These are phyloP conservation scores for Oryctes rhinoceros DNA, from an alignment of 1,140 invertebrate species.

Conservation along the genomic window DNA sequence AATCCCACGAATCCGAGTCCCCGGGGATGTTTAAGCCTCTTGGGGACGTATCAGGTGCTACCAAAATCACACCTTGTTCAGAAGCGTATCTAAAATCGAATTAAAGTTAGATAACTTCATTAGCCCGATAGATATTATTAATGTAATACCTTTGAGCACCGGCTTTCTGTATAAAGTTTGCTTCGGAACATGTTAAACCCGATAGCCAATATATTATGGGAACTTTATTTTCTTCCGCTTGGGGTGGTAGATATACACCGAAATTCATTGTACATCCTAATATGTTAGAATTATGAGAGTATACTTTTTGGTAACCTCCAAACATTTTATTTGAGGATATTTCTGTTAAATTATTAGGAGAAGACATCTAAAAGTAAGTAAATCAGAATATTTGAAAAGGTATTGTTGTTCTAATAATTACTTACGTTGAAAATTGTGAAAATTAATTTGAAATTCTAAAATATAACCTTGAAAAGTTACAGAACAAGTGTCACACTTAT, in stretches of 20 bases:
- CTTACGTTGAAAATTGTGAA: neutral
- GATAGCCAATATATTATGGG: conserved; percentile 95
- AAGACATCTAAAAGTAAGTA: conserved; percentile 48
- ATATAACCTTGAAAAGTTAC: too few species aligned
- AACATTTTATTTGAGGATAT: conserved; percentile 79
- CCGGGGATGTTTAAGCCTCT: conserved; percentile 88
- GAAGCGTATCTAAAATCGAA: conserved; percentile 71
- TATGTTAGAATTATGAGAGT: conserved; percentile 80
- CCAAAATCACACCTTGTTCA: conserved; percentile 82
- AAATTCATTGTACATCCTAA: conserved; percentile 94
- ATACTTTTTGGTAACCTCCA: conserved; percentile 87
- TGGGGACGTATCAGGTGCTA: conserved; percentile 96
- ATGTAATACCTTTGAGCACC: conserved; percentile 81
- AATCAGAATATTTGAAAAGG: neutral
- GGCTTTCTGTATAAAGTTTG: conserved; percentile 96
- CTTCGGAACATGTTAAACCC: conserved; percentile 93
- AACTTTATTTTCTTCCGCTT: conserved; percentile 72
- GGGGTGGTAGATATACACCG: conserved; percentile 86
- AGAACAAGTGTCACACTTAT: neutral
- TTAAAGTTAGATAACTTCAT: conserved; percentile 18
- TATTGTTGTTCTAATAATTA: too few species aligned
- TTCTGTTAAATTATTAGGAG: conserved; percentile 61
- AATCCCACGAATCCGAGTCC: conserved; percentile 91
- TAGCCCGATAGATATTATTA: conserved; percentile 25
- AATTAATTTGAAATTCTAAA: neutral